Base-by-base conservation (phyloP, 1,140 invertebrate genomes). In the Bombus huntii region DNA sequence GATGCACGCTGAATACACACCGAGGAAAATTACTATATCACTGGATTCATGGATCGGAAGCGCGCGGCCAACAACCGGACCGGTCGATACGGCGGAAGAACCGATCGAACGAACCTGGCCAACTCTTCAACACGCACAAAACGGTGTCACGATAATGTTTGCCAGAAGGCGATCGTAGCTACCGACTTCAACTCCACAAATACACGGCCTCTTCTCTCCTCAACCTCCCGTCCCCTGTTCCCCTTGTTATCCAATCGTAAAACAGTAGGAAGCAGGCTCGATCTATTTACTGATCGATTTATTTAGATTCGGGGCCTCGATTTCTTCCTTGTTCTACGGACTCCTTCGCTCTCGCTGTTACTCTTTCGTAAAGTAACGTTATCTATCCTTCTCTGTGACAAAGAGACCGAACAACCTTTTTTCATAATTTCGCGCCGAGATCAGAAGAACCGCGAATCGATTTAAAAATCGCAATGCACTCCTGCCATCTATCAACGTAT, bases 241-340 rank as follows among this genome's bases (percentile, higher is more conserved):
- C 78, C 65, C 53, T 75, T 79, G 68, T 81, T 78, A 89, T 86
- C 90, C 91, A 81, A 88, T 85, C 83, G 83, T 9, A 85, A 85
- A 85, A 80, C 83, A 85, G 83, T 87, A 89, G 90, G 83, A 76
- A 82, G 85, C 86, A 92, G 85, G 91, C 93, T 92, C 89, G 92
- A 92, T 95, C 94, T 95, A 95, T 95, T 95, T 95, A 94, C 94
- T 95, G 94, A 95, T 95, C 92, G 92, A 95, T 95, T 94, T 95
- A 95, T 95, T 95, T 95, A 91, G 92, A 94, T 92, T 94, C 92
- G 81, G 92, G 93, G 91, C 90, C 92, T 90, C 92, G 93, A 94
- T 94, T 93, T 93, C 94, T 86, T 65, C 78, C 53, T 66, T 44
- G 73, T 76, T 31, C 59, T 72, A 84, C 31, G 22, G 42, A 57